Percentiles rank a stretch among this genome's conserved stretches.
phyloP scores from a whole-genome alignment of 2,888 invertebrate genomes.

The Ichneumoninae sp. region DNA sequence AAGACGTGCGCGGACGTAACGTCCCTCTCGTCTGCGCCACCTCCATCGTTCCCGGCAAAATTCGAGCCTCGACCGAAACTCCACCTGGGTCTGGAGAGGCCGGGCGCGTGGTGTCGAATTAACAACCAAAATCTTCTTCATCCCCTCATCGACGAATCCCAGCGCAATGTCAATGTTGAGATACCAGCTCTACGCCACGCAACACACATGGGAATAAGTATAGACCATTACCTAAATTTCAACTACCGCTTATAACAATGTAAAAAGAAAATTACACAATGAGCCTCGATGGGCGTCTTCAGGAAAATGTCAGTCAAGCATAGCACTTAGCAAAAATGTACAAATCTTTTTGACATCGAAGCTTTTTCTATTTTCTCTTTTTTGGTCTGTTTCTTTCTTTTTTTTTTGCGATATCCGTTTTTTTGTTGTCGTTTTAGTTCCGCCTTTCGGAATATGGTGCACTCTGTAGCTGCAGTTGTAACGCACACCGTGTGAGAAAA shows the following conservation, averaged over 20 bases:
- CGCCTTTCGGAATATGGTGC: slow-evolving; percentile 31
- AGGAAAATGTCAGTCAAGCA: too few relatives aligned
- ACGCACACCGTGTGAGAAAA: slow-evolving; percentile 33
- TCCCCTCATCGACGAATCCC: slow-evolving; percentile 21
- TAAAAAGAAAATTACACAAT: too few relatives aligned
- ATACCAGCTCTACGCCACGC: too few relatives aligned
- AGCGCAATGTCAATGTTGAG: slow-evolving; percentile 37
- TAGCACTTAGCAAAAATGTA: too few relatives aligned
- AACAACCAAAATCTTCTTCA: slow-evolving; percentile 54
- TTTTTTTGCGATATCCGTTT: background rate
- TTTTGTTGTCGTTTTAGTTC: background rate
- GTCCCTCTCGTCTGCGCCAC: slow-evolving; percentile 40
- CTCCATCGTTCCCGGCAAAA: slow-evolving; percentile 25
- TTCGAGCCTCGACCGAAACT: slow-evolving; percentile 6
- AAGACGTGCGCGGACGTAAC: slow-evolving; percentile 57
- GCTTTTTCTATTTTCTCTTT: slow-evolving; percentile 5
- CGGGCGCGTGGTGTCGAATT: background rate
- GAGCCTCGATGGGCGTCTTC: too few relatives aligned
- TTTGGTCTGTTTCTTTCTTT: background rate
- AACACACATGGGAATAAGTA: too few relatives aligned
- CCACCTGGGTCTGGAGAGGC: background rate
- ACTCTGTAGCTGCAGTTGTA: slow-evolving; percentile 29
- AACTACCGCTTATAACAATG: too few relatives aligned
- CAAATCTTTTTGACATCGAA: background rate
- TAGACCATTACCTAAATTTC: too few relatives aligned